Evolutionary conservation across 1,140 invertebrate genomes (phyloP).

Genomic region (Drosophila quadrilineata): DNA sequence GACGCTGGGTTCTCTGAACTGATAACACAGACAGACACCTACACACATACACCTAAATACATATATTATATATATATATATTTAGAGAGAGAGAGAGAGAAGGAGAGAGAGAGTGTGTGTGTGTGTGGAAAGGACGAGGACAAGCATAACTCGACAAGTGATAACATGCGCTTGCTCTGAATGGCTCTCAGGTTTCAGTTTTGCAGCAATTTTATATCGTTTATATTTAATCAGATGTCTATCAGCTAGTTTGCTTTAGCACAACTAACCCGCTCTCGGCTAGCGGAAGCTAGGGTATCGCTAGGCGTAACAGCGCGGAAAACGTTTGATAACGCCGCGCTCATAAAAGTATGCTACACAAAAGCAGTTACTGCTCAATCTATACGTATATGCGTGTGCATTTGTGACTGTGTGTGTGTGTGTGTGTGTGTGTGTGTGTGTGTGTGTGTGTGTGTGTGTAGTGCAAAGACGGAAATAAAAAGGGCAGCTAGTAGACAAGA

Average conservation of each 20-base stretch:
- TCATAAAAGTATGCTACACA: slow-evolving; percentile 70
- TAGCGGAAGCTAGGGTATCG: slow-evolving; percentile 12
- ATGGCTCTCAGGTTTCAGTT: background rate
- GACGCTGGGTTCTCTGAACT: slow-evolving; percentile 65
- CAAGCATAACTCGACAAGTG: slow-evolving; percentile 20
- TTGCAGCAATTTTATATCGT: background rate
- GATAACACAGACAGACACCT: slow-evolving; percentile 49
- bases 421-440: slow-evolving; percentile 6
- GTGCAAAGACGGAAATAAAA: slow-evolving; percentile 70
- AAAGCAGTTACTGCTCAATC: slow-evolving; percentile 36
- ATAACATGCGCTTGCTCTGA: slow-evolving; percentile 21
- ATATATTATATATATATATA: too few relatives aligned
- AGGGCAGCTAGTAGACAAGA: slow-evolving; percentile 73
- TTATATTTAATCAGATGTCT: background rate
- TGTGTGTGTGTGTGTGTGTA: slow-evolving; percentile 24
- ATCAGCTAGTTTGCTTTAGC: background rate
- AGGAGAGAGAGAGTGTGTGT: too few relatives aligned
- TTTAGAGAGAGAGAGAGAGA: too few relatives aligned
- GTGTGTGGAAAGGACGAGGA: too few relatives aligned
- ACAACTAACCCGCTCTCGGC: too few relatives aligned
- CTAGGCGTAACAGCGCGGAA: slow-evolving; percentile 70
- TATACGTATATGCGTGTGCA: slow-evolving; percentile 1
- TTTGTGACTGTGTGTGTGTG: slow-evolving; percentile 8
- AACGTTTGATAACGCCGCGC: slow-evolving; percentile 69
- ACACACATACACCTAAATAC: slow-evolving; percentile 16